Conservation (phyloP, 2,797 vertebrate species). For the Danio choprae region DNA sequence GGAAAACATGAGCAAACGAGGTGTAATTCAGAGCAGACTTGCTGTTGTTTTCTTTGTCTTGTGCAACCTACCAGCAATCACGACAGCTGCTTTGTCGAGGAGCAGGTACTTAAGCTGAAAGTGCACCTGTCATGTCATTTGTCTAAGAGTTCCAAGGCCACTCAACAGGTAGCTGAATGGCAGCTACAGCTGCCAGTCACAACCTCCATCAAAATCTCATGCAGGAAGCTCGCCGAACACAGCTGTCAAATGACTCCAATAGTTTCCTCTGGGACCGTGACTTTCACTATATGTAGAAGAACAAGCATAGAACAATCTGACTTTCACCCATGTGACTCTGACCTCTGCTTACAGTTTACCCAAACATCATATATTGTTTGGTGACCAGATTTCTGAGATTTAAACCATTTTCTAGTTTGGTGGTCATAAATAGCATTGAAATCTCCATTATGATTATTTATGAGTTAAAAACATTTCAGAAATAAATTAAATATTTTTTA, state of each 20-base stretch:
- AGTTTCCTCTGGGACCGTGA: conserved; percentile 47
- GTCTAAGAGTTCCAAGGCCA: conserved; percentile 59
- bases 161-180: conserved; percentile 64
- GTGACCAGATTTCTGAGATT: no score
- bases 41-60: conserved; percentile 27
- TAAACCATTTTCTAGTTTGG: no score
- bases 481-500: no score
- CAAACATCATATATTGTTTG: no score
- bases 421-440: no score
- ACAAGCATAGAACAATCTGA: conserved; percentile 47
- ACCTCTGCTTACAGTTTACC: conserved; percentile 51
- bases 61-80: conserved; percentile 31
- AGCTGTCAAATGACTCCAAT: conserved; percentile 60
- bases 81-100: conserved; percentile 51
- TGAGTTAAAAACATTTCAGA: no score
- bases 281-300: conserved; percentile 32
- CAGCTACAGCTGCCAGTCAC: conserved; percentile 60
- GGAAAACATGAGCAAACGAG: conserved; percentile 9
- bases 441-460: no score
- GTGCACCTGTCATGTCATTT: conserved; percentile 65
- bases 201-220: conserved; percentile 49
- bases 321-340: conserved; percentile 43
- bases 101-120: conserved; percentile 59
- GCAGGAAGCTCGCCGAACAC: conserved; percentile 46
- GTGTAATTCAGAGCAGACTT: background rate